phyloP scores from a whole-genome alignment of 37 sponge, comb jelly and placozoan species.

The Petrosia ficiformis region DNA sequence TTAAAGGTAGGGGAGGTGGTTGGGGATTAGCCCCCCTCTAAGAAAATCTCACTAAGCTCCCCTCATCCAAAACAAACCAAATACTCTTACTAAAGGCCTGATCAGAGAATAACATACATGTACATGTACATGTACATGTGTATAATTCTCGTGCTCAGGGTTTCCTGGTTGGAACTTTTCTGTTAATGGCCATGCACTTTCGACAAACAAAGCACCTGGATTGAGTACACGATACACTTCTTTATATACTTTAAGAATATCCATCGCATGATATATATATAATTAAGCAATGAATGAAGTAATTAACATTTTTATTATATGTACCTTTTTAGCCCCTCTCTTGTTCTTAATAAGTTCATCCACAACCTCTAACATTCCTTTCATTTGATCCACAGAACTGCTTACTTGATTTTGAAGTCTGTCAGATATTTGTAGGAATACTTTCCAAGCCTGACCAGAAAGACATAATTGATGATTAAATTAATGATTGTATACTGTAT shows the following conservation, averaged over 20 bases:
- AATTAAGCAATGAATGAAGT: no score
- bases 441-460: conserved; percentile 45
- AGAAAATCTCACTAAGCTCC: no score
- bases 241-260: conserved; percentile 31
- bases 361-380: conserved; percentile 11
- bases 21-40: no score
- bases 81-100: no score
- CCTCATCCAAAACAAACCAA: no score
- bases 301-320: background rate
- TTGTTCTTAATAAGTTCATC: conserved; percentile 65
- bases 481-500: no score
- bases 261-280: conserved; percentile 55
- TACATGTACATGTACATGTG: no score
- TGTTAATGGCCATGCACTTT: conserved; percentile 51
- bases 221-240: conserved; percentile 68
- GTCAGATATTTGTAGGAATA: conserved; percentile 33
- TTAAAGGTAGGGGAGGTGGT: no score
- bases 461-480: no score
- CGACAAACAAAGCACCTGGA: conserved; percentile 59
- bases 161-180: conserved; percentile 55
- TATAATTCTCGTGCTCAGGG: conserved; percentile 23
- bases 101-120: no score
- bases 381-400: conserved; percentile 28
- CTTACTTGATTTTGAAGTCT: conserved; percentile 26
- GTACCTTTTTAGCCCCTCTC: conserved; percentile 59